Percentiles rank a stretch among this genome's conserved stretches.
Conservation (phyloP, 2,113 vertebrate genomes). For the Sprattus sprattus region DNA sequence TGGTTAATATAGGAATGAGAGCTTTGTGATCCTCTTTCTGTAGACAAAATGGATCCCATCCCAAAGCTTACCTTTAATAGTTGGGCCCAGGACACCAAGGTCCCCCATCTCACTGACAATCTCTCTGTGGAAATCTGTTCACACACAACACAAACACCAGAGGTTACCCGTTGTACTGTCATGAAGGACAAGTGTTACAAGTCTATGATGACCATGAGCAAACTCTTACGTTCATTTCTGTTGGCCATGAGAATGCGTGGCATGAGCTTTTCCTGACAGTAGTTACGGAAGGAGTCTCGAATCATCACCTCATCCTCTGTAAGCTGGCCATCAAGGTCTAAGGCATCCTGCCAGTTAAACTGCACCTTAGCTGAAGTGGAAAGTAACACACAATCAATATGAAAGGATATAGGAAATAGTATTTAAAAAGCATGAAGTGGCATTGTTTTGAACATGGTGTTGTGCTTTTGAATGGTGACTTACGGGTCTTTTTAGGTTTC, state of each 20-base stretch:
- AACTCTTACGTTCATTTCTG: constrained; percentile 78
- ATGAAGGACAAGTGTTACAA: background rate
- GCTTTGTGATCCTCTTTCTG: background rate
- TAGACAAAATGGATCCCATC: background rate
- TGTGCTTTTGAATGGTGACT: constrained; percentile 25
- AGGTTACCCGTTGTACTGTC: background rate
- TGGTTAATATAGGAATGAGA: background rate
- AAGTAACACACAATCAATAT: background rate
- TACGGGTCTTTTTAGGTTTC: constrained; percentile 61
- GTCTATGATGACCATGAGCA: background rate
- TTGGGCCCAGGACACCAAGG: constrained; percentile 83
- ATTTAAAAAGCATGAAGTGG: background rate
- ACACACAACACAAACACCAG: background rate
- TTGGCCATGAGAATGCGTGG: constrained; percentile 86
- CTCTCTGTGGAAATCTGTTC: constrained; percentile 83
- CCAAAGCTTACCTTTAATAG: constrained; percentile 81
- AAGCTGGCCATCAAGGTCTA: constrained; percentile 80
- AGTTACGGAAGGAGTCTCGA: constrained; percentile 81
- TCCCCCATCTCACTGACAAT: constrained; percentile 88
- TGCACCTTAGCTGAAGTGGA: constrained; percentile 60
- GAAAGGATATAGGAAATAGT: background rate
- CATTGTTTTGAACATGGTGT: background rate
- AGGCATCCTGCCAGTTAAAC: constrained; percentile 77
- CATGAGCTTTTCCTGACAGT: constrained; percentile 90
- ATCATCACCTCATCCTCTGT: constrained; percentile 86